A percentile compares a stretch with the other conserved stretches of the same genome.
Evolutionary conservation across 92 coral and sea anemone species (phyloP).

Genomic region (Paramuricea clavata): DNA sequence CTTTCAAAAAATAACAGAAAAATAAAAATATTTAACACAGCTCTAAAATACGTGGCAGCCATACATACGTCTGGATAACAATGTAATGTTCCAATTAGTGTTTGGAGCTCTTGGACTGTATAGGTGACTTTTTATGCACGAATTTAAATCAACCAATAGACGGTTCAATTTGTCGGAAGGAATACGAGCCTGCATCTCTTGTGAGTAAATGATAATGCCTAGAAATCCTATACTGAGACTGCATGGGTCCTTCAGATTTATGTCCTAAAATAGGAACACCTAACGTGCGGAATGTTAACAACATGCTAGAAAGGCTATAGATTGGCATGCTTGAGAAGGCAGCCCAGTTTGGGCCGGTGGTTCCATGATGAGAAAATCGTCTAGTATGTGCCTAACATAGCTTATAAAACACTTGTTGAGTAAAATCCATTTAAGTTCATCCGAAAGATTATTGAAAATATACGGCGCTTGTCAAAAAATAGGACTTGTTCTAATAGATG

Average conservation of each 20-base stretch:
- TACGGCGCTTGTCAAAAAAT: conserved; percentile 61
- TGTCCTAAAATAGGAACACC: conserved; percentile 58
- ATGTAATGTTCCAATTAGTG: no score
- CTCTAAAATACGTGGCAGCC: background rate
- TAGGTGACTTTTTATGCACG: conserved; percentile 25
- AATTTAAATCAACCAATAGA: conserved; percentile 13
- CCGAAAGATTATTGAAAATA: conserved; percentile 43
- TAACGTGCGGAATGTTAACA: conserved; percentile 53
- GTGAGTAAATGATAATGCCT: no score
- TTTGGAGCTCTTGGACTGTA: no score
- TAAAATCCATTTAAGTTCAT: no score
- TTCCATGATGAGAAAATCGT: conserved; percentile 67
- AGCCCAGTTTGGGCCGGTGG: conserved; percentile 37
- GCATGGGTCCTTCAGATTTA: conserved; percentile 64
- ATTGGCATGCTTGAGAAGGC: no score
- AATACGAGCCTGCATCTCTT: conserved; percentile 72
- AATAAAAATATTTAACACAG: background rate
- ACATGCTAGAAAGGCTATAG: no score
- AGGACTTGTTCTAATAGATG: conserved; percentile 53
- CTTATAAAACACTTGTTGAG: no score
- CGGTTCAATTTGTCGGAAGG: conserved; percentile 60
- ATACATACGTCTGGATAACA: no score
- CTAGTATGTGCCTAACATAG: conserved; percentile 61
- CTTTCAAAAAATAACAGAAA: background rate
- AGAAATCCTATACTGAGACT: conserved; percentile 47